A percentile compares a stretch with the other conserved stretches of the same genome.
Evolutionary conservation across 2,797 vertebrate species (phyloP).

Genomic region (Poeciliopsis paucimaculata): DNA sequence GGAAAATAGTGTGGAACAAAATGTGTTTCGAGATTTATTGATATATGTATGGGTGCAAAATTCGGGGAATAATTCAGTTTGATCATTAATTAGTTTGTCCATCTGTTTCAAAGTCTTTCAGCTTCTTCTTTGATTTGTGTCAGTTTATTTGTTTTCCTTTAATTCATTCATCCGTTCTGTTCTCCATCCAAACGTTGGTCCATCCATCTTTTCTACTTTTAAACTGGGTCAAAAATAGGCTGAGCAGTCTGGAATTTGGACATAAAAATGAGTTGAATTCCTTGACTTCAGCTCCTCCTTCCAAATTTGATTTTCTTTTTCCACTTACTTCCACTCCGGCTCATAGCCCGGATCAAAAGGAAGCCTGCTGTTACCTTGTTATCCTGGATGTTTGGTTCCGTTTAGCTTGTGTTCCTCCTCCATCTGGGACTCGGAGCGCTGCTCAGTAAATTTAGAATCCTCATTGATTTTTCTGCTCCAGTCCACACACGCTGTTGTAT

Average conservation of each 20-base stretch:
- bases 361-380: constrained; percentile 26
- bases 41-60: background rate
- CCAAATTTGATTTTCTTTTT: constrained; percentile 23
- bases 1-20: background rate
- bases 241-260: background rate
- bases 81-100: background rate
- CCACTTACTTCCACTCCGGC: constrained; percentile 10
- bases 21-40: background rate
- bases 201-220: background rate
- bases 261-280: background rate
- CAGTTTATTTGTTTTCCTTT: background rate
- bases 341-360: constrained; percentile 2
- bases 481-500: constrained; percentile 23
- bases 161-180: background rate
- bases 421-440: constrained; percentile 41
- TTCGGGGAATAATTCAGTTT: background rate
- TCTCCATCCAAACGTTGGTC: background rate
- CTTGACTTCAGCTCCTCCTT: constrained; percentile 5
- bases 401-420: constrained; percentile 29
- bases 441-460: constrained; percentile 56
- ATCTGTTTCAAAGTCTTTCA: background rate
- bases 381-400: constrained; percentile 49
- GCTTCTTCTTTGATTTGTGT: too few species aligned
- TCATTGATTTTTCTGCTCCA: constrained; percentile 36
- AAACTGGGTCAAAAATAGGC: background rate